These are phyloP conservation scores for Crossoptilon crossoptilon DNA, from an alignment of 2,797 vertebrate species.

Conservation along the genomic window DNA sequence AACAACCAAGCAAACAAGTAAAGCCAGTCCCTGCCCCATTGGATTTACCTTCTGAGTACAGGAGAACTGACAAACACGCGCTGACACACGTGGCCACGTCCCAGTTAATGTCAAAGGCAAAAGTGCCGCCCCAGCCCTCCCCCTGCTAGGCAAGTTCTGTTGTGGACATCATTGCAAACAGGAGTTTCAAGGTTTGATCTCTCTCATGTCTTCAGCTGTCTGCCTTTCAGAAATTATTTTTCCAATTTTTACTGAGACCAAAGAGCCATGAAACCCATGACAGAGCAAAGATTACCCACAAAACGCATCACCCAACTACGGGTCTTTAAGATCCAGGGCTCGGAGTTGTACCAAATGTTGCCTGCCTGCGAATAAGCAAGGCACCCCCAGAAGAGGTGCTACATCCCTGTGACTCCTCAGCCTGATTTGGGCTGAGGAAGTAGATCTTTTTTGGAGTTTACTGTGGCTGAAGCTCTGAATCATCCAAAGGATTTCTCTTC, in stretches of 20 bases:
- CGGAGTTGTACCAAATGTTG: neutral
- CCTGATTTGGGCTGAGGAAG: neutral
- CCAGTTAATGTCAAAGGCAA: neutral
- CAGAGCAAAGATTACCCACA: neutral
- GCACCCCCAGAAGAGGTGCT: neutral
- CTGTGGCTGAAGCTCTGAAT: neutral
- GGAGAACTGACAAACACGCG: accelerated
- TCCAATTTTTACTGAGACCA: neutral
- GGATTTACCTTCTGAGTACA: neutral
- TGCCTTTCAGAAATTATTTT: neutral
- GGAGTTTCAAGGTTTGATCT: neutral
- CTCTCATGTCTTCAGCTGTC: neutral
- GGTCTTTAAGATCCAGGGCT: no score
- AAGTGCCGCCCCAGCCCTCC: accelerated
- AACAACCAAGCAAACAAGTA: accelerated
- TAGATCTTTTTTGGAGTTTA: neutral
- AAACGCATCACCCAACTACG: neutral
- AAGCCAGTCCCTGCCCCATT: neutral
- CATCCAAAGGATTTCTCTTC: neutral
- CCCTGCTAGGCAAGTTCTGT: neutral
- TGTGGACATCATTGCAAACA: neutral
- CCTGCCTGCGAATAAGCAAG: neutral
- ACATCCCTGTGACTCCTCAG: neutral
- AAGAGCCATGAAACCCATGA: neutral
- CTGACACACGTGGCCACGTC: neutral